Evolutionary conservation across 2,888 invertebrate genomes (phyloP), one percentile per base, ranked within the genome.

Genomic region (Apodemia zela): DNA sequence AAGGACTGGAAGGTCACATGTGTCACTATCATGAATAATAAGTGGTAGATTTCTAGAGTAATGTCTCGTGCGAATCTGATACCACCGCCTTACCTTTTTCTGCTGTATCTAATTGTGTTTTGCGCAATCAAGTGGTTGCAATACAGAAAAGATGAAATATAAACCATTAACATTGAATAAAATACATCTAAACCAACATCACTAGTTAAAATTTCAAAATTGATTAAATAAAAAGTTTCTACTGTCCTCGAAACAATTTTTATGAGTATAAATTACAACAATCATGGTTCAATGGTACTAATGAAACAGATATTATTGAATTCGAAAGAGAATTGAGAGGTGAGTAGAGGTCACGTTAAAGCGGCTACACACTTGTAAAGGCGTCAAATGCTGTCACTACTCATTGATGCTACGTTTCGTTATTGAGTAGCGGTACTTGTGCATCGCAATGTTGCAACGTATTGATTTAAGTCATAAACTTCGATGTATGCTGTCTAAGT

Each of bases 281-380:
- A 59, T 47, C 45, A 47, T 61, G 21, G 62, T 59, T 61, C 65
- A 64, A 61, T 65, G 65, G 38, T 42, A 58, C 21, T 64, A 62
- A 61, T 65, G 63, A 29, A 59, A 61, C 59, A 65, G 63, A 60
- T 63, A 64, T 60, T 61, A 65, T 63, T 63, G 58, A 65, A 63
- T 62, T 66, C 64, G 62, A 66, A 63, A 63, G 62, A 62, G 61
- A 58, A 61, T 61, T 63, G 63, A 62, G 62, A 66, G 63, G 65
- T 61, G 65, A 66, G 62, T 57, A 42, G 65, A 51, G 66, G 63
- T 66, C 64, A 66, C 63, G 57, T 66, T 70, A 25, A 54, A 54
- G 54, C 54, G 54, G 54, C 54, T 54, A 54, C 54, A 25, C 54
- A 54, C 54, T 54, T 54, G 54, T 25, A 54, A 25, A 25, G 25